Evolutionary conservation across 2,888 invertebrate species (phyloP), one percentile per base, ranked within the genome.

Genomic region (Dolichomitus sp.): DNA sequence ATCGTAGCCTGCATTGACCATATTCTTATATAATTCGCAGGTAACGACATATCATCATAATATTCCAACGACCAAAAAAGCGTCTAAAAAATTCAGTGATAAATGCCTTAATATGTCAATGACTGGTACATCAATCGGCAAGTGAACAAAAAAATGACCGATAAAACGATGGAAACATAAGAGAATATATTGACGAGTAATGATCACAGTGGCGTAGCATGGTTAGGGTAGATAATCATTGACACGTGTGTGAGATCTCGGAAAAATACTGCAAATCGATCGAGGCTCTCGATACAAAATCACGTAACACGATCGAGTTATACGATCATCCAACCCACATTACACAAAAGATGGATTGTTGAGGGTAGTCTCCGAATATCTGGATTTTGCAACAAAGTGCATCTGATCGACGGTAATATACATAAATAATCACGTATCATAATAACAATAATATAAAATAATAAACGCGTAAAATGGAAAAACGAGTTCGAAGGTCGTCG

Each of bases 241-340:
- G 33, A 19, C 37, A 37, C 17, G 17, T 17, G 33, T 27, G n/a
- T n/a, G 57, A 27, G 14, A 57, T 40, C 42, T 42, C 40, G 30
- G 70, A 59, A 70, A 19, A 42, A 11, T 45, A 57, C 17, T 30
- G 42, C 7, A 70, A 59, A 59, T 45, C 57, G 70, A 70, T 70
- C 37, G 68, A 14, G 7, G 9, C 33, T 23, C 59, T n/a, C 59
- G 70, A 70, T 70, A 70, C 40, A 17, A 30, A 45, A 57, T 59
- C 42, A 57, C 70, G 42, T 70, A 70, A 70, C 54, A 27, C 69
- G 69, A 54, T 57, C 70, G 70, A 59, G 57, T 59, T 40, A n/a
- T 30, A 11, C 57, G 59, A 17, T 59, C 57, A 40, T 65, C 17
- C 30, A 40, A 70, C 23, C n/a, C 30, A 5, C 4, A 5, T 42